Evolutionary conservation across 2,797 vertebrate species (phyloP), one percentile per base, ranked within the genome.

Genomic region (Gambelia wislizenii): DNA sequence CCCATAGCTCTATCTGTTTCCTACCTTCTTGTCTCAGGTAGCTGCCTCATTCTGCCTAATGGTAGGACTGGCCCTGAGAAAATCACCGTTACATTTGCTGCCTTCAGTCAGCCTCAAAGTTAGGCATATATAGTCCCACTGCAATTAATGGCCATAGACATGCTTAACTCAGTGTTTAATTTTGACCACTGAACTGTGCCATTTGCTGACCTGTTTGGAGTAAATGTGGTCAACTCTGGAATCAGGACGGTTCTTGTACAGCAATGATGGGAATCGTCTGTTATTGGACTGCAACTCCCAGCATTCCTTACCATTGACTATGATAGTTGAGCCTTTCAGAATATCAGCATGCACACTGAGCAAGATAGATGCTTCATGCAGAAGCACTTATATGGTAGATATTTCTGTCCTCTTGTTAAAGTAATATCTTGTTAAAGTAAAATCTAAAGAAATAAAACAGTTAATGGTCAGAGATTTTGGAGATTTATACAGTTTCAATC

Each of bases 361-460:
- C 13, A 86, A 39, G 59, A 67, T 16, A 18, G 42, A 70, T 36
- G 52, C 52, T 86, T 39, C 16, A 54, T 54, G 39, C 72, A 18
- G 49, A 44, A 87, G 13, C 27, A 56, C 22, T 42, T 82, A 39
- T 74, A 59, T 33, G 1, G 13, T 85, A 61, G 42, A 14, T 64
- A 86, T 86, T 77, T 56, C 36, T 64, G 30, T 33, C 39, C 39
- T 88, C 61, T 22, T 77, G 25, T 54, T 22, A 75, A 83, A 52
- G 69, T 33, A 59, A 52, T 82, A n/a, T 47, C 54, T n/a, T 61
- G 25, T 54, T 22, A 75, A 83, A 52, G 69, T 33, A 59, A 52
- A 74, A n/a, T 47, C 54, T n/a, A 47, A n/a, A n/a, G 79, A 76
- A 88, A 76, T 76, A 88, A 83, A 74, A 52, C 30, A 64, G 74